Base-by-base conservation (phyloP, 1,140 invertebrate species). In the Philaenus spumarius region DNA sequence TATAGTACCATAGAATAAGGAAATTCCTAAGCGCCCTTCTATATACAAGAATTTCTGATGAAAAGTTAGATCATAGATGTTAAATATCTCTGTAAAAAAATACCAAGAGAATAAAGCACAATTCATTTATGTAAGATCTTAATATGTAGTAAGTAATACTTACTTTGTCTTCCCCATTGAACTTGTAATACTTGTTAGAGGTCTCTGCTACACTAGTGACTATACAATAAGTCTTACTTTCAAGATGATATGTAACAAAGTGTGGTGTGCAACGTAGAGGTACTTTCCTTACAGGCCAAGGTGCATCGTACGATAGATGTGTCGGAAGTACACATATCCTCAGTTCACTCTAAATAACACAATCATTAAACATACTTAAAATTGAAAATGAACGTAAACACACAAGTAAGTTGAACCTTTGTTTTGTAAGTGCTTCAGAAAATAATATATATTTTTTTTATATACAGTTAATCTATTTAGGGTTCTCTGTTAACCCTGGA, bases 261-360 rank as follows among this genome's bases (percentile, higher is more conserved):
- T 97, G 89, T 0, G 95, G 91, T 0, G 95, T 98, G 67, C 89
- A 91, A 11, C 64, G 30, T 7, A 65, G 42, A 12, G 64, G 93
- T 22, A 98, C 92, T 80, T 98, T 98, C 37, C 94, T 80, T 9
- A 97, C 87, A 9, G 96, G 94, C 95, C 95, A 99, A 4, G 89
- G 83, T 12, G 94, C 88, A 77, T 99, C 96, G 71, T 98, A 98
- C 2, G 90, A 90, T 45, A 98, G 75, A 75, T 97, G 93, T 0
- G 90, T 93, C 0, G 94, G 90, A 45, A 98, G 74, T 51, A 92
- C 84, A 64, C 90, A 93, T 68, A 98, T 96, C 64, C 94, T 80
- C 30, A 98, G 75, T 66, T 95, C 90, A 43, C 82, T 82, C 82
- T 89, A 68, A 43, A 70, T 69, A 42, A n/a, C 51, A 50, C 19